Base-by-base conservation (phyloP, 2,888 invertebrate species). In the Pachliopta kotzebuea region DNA sequence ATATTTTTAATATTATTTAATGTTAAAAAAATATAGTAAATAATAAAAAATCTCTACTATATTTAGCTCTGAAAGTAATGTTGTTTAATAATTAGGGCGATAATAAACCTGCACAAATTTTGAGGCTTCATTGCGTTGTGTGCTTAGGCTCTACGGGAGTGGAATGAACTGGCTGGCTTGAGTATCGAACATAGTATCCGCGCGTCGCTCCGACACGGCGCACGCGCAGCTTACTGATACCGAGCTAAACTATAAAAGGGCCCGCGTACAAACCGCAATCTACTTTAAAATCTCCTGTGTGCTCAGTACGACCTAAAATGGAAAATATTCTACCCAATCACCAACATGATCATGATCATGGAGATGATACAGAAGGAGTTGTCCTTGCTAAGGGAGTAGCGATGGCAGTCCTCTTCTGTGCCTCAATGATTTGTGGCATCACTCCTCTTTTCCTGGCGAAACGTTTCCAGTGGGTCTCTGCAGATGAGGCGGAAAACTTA, bases 341-440 rank as follows among this genome's bases (percentile, higher is more conserved):
- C 49, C 68, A 72, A 11, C 73, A 80, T 50, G 72, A 54, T 21
- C 67, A 65, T 17, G 74, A 75, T 45, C 73, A 75, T 21, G 74
- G 76, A 1, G 80, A 82, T 23, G 86, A 90, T 6, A 82, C 81
- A 0, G 84, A 92, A 0, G 88, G 86, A 7, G 90, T 95, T 11
- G 79, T 95, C 23, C 73, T 94, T 42, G 96, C 97, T 20, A 98
- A 98, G 85, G 93, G 94, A 23, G 94, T 96, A 6, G 94, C 97
- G 1, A 96, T 98, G 95, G 87, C 93, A 53, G 94, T 96, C 29
- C 92, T 98, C 20, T 96, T 97, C 76, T 81, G 92, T 64, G 94
- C 96, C 23, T 96, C 97, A 53, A 93, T 96, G 77, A 78, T 95
- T 21, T 94, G 96, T 74, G 98, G 98, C 55, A 85, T 95, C 9